Conservation (phyloP, 2,113 vertebrate species). For the Agelaius tricolor region DNA sequence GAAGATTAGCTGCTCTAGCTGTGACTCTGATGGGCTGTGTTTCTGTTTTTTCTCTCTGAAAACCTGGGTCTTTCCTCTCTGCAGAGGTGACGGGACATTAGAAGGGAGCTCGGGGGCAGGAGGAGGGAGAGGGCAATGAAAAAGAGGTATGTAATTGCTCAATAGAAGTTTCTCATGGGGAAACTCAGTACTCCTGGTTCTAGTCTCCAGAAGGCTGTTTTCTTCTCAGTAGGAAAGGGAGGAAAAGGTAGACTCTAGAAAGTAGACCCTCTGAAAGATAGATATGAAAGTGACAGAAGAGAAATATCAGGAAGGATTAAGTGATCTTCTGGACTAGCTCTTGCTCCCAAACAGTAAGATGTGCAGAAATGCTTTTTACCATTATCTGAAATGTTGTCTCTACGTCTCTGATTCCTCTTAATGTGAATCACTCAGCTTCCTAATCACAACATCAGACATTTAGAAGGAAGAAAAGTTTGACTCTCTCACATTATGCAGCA, state of each 20-base stretch:
- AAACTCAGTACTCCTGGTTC: background rate
- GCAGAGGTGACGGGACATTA: background rate
- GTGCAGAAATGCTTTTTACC: background rate
- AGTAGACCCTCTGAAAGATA: accelerated
- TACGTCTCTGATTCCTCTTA: background rate
- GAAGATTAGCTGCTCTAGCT: background rate
- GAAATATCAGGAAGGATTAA: background rate
- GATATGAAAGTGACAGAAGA: background rate
- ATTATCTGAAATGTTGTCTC: background rate
- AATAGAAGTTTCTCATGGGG: accelerated
- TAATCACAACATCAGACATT: background rate
- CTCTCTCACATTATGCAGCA: background rate
- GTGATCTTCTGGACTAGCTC: background rate
- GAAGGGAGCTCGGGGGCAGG: background rate
- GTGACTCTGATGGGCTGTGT: accelerated
- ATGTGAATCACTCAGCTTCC: background rate
- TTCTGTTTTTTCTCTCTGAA: background rate
- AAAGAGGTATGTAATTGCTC: background rate
- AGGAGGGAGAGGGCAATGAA: background rate
- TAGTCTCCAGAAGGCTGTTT: background rate
- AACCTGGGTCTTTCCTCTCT: background rate
- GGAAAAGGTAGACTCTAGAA: accelerated
- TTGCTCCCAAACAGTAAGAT: background rate
- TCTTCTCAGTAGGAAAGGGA: background rate
- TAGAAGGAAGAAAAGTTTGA: background rate